Base-by-base conservation (phyloP, 2,797 vertebrate genomes). In the Thaleichthys pacificus region DNA sequence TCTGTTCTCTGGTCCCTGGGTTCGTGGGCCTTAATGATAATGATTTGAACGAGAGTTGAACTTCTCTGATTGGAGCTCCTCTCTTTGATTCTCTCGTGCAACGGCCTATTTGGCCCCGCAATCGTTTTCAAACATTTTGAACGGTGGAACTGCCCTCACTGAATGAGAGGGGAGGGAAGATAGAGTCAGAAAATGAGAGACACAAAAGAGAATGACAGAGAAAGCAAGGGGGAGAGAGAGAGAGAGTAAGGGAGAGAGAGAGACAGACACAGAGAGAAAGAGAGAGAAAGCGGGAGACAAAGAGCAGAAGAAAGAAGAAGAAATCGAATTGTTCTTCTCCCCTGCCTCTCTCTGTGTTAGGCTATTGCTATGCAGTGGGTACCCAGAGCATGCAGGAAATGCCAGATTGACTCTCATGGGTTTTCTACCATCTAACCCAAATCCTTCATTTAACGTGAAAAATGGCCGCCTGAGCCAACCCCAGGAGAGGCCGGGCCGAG, bases 401-500 rank as follows among this genome's bases (percentile, higher is more conserved):
- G 88, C 89, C 87, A 90, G 86, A 85, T 81, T 88, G 81, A 84
- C 84, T 93, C 93, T 93, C 89, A 74, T 83, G 91, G 91, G 93
- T 80, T 87, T 88, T 87, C 81, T 73, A 77, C 32, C 80, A 87
- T 91, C 91, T 93, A 94, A 94, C 93, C 93, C 86, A 92, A 92
- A 94, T 93, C 92, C 92, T 93, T 94, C 92, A 93, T 88, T 92
- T 92, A 87, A 86, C 86, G 91, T 94, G 93, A 94, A 90, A 92
- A 94, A 94, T 94, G 85, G 86, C 91, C 89, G 70, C 8, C 84
- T 87, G 88, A 75, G 82, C 66, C 81, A 84, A 84, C 86, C 93
- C 92, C 91, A 84, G 77, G 93, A 92, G 93, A 92, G 79, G 38
- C 22, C 4, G 47, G 47, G 47, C 9, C 32, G 72, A 82, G 87